phyloP scores from a whole-genome alignment of 2,888 invertebrate genomes.

The Linyphia triangularis region DNA sequence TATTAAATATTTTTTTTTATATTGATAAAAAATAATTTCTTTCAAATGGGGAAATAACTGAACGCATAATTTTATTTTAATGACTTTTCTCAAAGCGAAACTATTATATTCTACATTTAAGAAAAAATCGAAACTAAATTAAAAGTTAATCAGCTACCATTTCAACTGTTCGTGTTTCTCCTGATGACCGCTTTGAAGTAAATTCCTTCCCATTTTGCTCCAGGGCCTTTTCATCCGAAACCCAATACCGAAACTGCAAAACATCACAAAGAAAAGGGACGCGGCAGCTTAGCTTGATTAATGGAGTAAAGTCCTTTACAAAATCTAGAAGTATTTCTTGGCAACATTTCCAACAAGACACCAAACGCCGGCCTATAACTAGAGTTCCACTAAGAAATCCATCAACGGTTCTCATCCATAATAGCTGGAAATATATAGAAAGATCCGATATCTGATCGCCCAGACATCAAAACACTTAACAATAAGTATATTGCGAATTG shows the following conservation, averaged over 20 bases:
- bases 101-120: not conserved
- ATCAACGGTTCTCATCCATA: slow-evolving; percentile 53
- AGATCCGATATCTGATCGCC: slow-evolving; percentile 59
- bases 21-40: too few relatives aligned
- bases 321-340: slow-evolving; percentile 29
- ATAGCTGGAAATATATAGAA: slow-evolving; percentile 58
- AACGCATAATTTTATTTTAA: not conserved
- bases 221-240: not conserved
- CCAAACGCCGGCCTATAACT: not conserved
- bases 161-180: not conserved
- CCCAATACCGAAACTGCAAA: not conserved
- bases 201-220: not conserved
- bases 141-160: not conserved
- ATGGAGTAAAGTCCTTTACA: slow-evolving; percentile 34
- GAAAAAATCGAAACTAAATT: not conserved
- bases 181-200: too few relatives aligned
- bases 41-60: too few relatives aligned
- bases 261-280: slow-evolving; percentile 10
- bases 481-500: slow-evolving; percentile 67
- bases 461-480: slow-evolving; percentile 71
- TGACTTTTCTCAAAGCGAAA: not conserved
- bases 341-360: slow-evolving; percentile 42
- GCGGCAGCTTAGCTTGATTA: slow-evolving; percentile 51
- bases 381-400: slow-evolving; percentile 47
- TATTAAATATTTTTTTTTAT: too few relatives aligned